Base-by-base conservation (phyloP, 2,113 vertebrate genomes). In the Leptobrachium ailaonicum region DNA sequence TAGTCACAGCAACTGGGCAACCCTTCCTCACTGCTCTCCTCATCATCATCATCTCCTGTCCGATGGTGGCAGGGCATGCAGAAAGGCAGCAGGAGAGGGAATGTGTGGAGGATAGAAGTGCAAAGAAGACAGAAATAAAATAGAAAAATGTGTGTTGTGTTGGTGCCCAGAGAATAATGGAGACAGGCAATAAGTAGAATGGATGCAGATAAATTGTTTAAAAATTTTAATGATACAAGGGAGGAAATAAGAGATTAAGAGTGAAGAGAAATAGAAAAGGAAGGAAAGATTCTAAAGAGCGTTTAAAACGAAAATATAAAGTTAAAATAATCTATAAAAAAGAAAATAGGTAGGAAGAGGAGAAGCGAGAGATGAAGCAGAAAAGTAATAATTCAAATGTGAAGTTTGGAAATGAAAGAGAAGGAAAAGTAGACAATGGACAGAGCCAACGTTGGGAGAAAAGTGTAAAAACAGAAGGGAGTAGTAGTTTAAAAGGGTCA, bases 1-100 rank as follows among this genome's bases (percentile, higher is more conserved):
- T 95, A 95, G 82, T 95, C 94, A 68, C 94, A 95, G 89, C 93
- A 95, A 73, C 93, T 94, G 0, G 94, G 94, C 82, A 94, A 71
- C 5, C 91, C 90, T 32, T 95, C 93, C 74, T 94, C 93, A 0
- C 92, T 92, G 6, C 92, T 92, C 79, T 94, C 94, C 77, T 94
- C 94, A 63, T 95, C 94, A 40, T 95, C 93, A 12, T 94, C 93
- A 2, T 95, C 91, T 83, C 94, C 94, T 95, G 79, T 64, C 79
- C 79, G 73, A 8, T 50, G 47, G 47, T 50, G 47, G 50, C 50
- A 78, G 63, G 20, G 67, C 63, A 74, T 80, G 78, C 71, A 80
- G 62, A 56, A 45, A 56, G 50, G 78, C 40, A 60, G 41, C 40
- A 50, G 12, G 13, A 77, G 56, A 8, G 76, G 63, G 62, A 79